These are phyloP conservation scores for Sycophila sp. DNA, from an alignment of 1,140 invertebrate species.

Conservation along the genomic window DNA sequence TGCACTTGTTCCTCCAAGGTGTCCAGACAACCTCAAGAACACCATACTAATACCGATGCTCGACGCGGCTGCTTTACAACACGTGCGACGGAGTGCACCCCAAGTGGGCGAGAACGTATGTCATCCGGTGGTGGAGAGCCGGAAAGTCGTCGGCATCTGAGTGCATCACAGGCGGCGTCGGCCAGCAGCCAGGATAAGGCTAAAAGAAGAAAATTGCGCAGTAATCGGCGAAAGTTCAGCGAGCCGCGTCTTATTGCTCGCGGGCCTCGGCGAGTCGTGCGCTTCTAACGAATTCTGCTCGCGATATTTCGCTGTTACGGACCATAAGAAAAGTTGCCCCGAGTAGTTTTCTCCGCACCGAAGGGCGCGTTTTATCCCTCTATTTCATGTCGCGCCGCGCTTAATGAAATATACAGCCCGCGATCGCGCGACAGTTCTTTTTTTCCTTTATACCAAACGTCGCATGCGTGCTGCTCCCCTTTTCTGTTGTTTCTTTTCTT, in stretches of 20 bases:
- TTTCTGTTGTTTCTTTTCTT: too few species aligned
- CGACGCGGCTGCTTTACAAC: too few species aligned
- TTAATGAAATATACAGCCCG: conserved; percentile 42
- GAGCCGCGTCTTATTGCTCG: too few species aligned
- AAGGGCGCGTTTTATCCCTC: background rate
- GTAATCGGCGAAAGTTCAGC: background rate
- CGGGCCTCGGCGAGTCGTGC: too few species aligned
- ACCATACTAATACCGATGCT: too few species aligned
- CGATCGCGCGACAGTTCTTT: background rate
- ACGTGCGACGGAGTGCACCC: too few species aligned
- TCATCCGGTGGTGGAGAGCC: background rate
- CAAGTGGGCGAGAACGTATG: too few species aligned
- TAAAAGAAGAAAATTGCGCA: background rate
- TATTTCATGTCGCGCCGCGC: conserved; percentile 3
- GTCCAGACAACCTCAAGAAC: too few species aligned
- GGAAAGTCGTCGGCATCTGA: background rate
- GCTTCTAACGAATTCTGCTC: too few species aligned
- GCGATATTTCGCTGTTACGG: too few species aligned
- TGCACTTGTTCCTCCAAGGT: too few species aligned
- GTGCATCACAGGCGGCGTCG: background rate
- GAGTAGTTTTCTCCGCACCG: background rate
- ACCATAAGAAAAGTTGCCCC: background rate
- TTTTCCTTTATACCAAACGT: background rate
- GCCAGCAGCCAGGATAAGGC: background rate
- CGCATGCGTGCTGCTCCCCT: too few species aligned